These are phyloP conservation scores for Coturnix japonica DNA, from an alignment of 2,113 vertebrate genomes.

Conservation along the genomic window DNA sequence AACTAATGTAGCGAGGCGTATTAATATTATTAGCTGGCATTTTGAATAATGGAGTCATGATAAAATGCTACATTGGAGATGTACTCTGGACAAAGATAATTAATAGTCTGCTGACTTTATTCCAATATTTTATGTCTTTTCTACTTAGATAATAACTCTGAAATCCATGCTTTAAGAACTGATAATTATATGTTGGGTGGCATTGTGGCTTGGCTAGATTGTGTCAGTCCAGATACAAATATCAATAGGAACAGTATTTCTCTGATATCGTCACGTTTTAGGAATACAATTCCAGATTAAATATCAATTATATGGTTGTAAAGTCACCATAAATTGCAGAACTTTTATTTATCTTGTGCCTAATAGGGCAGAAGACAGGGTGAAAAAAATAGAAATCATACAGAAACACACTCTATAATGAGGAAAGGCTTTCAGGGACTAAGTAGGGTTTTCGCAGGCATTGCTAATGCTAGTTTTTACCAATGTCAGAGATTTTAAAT, in stretches of 20 bases:
- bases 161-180: background rate
- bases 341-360: background rate
- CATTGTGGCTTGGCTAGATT: background rate
- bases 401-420: background rate
- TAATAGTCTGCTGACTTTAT: background rate
- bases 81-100: slow-evolving; percentile 21
- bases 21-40: slow-evolving; percentile 52
- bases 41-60: slow-evolving; percentile 47
- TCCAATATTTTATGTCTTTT: background rate
- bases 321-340: background rate
- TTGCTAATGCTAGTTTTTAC: background rate
- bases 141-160: background rate
- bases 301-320: background rate
- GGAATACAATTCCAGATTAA: background rate
- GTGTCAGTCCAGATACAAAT: background rate
- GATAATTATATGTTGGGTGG: background rate
- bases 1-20: slow-evolving; percentile 33
- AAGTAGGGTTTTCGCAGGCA: background rate
- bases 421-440: background rate
- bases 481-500: background rate
- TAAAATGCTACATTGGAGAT: background rate
- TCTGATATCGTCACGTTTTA: background rate
- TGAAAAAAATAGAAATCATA: background rate
- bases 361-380: background rate
- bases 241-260: background rate